Conservation (phyloP, 2,113 vertebrate genomes). For the Aepyceros melampus region DNA sequence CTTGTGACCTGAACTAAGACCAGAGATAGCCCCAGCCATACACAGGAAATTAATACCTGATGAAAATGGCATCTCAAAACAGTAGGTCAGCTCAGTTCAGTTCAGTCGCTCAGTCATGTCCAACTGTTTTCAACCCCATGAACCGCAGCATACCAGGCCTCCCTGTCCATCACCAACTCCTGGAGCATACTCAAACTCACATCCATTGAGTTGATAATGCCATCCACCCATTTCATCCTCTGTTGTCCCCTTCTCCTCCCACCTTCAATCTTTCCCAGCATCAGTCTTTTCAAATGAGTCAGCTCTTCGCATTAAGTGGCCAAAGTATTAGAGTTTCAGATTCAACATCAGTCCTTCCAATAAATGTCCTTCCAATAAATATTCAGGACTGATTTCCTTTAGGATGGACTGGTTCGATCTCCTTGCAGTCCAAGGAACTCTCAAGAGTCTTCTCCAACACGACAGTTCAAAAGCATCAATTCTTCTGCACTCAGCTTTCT, state of each 20-base stretch:
- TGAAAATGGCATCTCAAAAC: not conserved
- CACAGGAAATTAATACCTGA: not conserved
- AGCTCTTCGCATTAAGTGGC: not conserved
- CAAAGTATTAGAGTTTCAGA: not conserved
- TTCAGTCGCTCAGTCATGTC: not conserved
- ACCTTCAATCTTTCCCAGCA: not conserved
- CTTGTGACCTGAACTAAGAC: not conserved
- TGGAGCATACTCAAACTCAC: not conserved
- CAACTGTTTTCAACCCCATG: not conserved
- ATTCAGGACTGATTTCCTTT: not conserved
- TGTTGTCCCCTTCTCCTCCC: not conserved
- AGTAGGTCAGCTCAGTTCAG: not conserved
- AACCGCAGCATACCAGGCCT: not conserved
- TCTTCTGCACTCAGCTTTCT: not conserved
- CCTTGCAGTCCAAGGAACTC: not conserved
- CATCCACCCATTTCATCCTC: not conserved
- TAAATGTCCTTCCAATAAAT: not conserved
- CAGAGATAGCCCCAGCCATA: not conserved
- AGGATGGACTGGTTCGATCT: not conserved
- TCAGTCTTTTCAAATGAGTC: not conserved
- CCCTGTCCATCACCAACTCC: not conserved
- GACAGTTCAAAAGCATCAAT: not conserved
- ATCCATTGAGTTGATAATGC: not conserved
- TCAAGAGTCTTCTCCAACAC: not conserved
- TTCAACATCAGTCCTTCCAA: not conserved